Evolutionary conservation across 2,888 invertebrate species (phyloP).

Genomic region (Dermolepida albohirtum): DNA sequence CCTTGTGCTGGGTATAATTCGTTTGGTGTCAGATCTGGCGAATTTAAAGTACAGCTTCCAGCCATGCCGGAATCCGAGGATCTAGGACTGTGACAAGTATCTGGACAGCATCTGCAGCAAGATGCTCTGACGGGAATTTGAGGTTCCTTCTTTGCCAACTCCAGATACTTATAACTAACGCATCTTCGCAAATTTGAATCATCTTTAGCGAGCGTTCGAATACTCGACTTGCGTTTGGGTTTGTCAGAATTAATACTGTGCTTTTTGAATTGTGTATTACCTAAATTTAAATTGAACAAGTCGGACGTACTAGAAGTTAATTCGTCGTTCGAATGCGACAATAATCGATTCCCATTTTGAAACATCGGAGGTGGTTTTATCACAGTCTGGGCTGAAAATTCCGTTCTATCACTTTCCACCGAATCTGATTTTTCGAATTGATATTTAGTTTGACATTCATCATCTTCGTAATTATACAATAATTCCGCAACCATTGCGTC

Average conservation of each 20-base stretch:
- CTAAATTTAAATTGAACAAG: constrained; percentile 53
- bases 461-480: constrained; percentile 65
- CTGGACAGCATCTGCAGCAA: constrained; percentile 43
- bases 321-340: constrained; percentile 43
- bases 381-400: constrained; percentile 56
- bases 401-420: constrained; percentile 53
- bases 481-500: constrained; percentile 69
- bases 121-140: constrained; percentile 8
- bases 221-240: constrained; percentile 64
- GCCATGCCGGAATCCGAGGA: constrained; percentile 89
- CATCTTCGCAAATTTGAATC: constrained; percentile 61
- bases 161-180: constrained; percentile 67
- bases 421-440: constrained; percentile 52
- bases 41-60: constrained; percentile 81
- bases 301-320: constrained; percentile 51
- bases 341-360: constrained; percentile 59
- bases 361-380: constrained; percentile 73
- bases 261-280: constrained; percentile 62
- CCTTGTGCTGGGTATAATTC: constrained; percentile 52
- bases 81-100: constrained; percentile 69
- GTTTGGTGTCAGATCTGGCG: constrained; percentile 71
- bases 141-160: constrained; percentile 49
- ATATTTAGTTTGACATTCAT: not conserved
- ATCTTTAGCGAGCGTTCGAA: constrained; percentile 54
- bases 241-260: constrained; percentile 75